Conservation (phyloP, 2,888 invertebrate species). For the Junonia oenone region DNA sequence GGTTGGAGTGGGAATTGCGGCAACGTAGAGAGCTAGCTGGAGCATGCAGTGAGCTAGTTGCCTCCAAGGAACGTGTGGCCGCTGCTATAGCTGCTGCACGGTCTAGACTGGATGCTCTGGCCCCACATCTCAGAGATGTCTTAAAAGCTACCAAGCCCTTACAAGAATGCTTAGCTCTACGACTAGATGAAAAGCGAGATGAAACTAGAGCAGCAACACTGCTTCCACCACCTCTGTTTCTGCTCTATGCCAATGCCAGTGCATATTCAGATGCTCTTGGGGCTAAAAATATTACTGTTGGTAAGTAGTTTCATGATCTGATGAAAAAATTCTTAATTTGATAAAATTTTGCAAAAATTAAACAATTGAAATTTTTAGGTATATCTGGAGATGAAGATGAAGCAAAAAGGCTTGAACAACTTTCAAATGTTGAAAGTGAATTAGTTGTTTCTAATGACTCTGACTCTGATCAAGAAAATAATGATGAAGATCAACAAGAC, state of each 20-base stretch:
- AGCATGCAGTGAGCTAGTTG: conserved; percentile 86
- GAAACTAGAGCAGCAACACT: conserved; percentile 87
- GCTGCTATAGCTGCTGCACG: conserved; percentile 87
- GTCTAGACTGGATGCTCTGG: conserved; percentile 88
- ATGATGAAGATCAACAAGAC: conserved; percentile 73
- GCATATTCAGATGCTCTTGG: conserved; percentile 90
- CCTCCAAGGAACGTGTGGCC: conserved; percentile 87
- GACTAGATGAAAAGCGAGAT: conserved; percentile 87
- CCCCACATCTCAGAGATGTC: conserved; percentile 84
- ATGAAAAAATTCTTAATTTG: too few relatives aligned
- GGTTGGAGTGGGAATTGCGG: conserved; percentile 94
- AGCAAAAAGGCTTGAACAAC: conserved; percentile 80
- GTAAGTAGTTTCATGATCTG: too few relatives aligned
- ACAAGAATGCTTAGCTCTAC: conserved; percentile 91
- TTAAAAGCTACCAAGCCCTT: conserved; percentile 90
- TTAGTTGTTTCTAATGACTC: conserved; percentile 81
- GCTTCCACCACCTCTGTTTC: conserved; percentile 90
- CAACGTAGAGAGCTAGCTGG: conserved; percentile 91
- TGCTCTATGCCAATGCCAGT: conserved; percentile 90
- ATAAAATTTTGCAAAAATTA: neutral
- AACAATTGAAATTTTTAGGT: conserved; percentile 50
- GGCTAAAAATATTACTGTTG: conserved; percentile 59
- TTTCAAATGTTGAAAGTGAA: conserved; percentile 72
- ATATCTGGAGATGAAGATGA: conserved; percentile 86
- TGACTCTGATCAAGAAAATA: conserved; percentile 83